These are phyloP conservation scores for Leiothrix lutea DNA, from an alignment of 2,113 vertebrate genomes.

Conservation along the genomic window DNA sequence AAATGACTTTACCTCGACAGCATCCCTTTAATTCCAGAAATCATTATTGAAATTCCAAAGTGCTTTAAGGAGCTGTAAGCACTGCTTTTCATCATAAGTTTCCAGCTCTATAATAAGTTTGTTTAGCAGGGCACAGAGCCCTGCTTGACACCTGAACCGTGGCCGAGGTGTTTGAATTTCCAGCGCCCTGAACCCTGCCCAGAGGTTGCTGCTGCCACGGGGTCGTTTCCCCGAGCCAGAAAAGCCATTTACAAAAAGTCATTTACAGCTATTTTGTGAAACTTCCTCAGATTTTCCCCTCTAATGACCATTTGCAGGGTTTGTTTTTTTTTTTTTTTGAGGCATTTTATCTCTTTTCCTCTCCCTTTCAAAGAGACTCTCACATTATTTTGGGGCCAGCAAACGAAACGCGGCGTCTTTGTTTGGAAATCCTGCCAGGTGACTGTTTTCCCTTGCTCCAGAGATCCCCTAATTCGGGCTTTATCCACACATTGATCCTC, in stretches of 20 bases:
- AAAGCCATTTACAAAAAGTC: background rate
- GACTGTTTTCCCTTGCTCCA: background rate
- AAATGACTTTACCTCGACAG: background rate
- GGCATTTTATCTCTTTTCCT: background rate
- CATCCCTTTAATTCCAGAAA: background rate
- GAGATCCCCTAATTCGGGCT: background rate
- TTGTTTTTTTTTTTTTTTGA: background rate
- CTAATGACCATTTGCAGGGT: slow-evolving; percentile 36
- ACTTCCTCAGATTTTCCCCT: slow-evolving; percentile 7
- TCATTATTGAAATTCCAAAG: background rate
- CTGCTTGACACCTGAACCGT: slow-evolving; percentile 10
- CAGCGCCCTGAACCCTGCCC: background rate
- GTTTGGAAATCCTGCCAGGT: background rate
- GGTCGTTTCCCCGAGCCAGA: background rate
- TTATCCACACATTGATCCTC: slow-evolving; percentile 27
- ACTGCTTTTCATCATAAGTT: slow-evolving; percentile 44
- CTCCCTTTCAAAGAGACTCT: background rate
- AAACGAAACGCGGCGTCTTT: background rate
- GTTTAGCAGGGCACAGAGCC: background rate
- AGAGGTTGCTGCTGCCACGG: background rate
- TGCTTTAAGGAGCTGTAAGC: background rate
- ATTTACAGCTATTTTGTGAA: background rate
- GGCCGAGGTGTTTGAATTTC: background rate
- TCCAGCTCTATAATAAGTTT: background rate
- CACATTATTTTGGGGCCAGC: background rate